These are phyloP conservation scores for Lordiphosa fenestrarum DNA, from an alignment of 2,888 invertebrate genomes.

Conservation along the genomic window DNA sequence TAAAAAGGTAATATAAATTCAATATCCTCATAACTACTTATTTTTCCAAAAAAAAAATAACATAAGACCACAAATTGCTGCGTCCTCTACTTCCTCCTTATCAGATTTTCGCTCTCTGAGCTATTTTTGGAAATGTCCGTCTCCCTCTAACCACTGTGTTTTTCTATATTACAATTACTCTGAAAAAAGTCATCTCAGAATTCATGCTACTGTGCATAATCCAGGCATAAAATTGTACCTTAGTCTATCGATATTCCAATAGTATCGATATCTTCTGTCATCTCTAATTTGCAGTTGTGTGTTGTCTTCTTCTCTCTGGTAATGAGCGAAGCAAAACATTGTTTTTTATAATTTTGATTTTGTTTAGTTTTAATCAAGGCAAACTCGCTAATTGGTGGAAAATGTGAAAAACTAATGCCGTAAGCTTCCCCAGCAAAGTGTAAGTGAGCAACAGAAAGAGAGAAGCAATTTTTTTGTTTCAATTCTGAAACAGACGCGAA, in stretches of 20 bases:
- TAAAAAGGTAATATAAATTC: no score
- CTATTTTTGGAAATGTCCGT: no score
- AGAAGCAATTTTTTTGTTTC: slow-evolving; percentile 37
- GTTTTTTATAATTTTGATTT: slow-evolving; percentile 67
- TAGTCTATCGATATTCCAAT: not conserved
- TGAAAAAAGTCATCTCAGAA: no score
- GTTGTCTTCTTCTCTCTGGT: no score
- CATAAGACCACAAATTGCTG: no score
- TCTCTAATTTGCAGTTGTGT: slow-evolving; percentile 17
- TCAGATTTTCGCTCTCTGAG: no score
- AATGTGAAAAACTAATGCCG: slow-evolving; percentile 45
- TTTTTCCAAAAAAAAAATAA: no score
- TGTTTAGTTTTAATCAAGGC: slow-evolving; percentile 57
- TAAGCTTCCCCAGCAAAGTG: slow-evolving; percentile 36
- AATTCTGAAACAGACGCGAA: slow-evolving; percentile 28
- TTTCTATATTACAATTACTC: no score
- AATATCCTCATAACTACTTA: no score
- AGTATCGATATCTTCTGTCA: not conserved
- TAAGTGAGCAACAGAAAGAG: slow-evolving; percentile 43
- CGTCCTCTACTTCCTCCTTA: no score
- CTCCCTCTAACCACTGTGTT: no score
- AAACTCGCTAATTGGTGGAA: slow-evolving; percentile 17
- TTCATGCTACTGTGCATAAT: no score
- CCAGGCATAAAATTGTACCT: not conserved
- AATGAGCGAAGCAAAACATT: slow-evolving; percentile 38